phyloP scores from a whole-genome alignment of 2,888 invertebrate genomes.

The Phlogophora meticulosa region DNA sequence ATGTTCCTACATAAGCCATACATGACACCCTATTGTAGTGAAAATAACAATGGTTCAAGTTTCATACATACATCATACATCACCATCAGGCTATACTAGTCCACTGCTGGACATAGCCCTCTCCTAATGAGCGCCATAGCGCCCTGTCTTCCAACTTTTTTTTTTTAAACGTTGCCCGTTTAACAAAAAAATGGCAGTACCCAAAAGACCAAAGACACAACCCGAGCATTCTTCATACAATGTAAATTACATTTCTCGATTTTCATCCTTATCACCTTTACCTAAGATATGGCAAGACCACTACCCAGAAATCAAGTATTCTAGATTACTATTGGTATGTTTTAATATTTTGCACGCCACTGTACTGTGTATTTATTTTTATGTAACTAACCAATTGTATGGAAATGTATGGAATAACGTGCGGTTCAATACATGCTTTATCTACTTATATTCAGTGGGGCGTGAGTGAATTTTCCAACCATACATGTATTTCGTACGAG shows the following conservation, averaged over 20 bases:
- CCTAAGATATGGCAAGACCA: slow-evolving; percentile 2
- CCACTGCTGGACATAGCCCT: too few species aligned
- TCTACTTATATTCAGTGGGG: slow-evolving; percentile 24
- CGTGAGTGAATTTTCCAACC: slow-evolving; percentile 38
- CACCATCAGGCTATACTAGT: too few species aligned
- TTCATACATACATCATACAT: too few species aligned
- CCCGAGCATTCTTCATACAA: neutral
- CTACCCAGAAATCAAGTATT: slow-evolving; percentile 19
- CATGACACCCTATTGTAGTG: too few species aligned
- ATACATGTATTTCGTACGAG: neutral
- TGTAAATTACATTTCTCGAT: slow-evolving; percentile 3
- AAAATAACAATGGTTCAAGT: too few species aligned
- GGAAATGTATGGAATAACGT: slow-evolving; percentile 41
- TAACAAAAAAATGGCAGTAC: too few species aligned
- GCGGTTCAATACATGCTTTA: slow-evolving; percentile 25
- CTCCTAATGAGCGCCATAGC: too few species aligned
- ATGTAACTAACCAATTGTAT: slow-evolving; percentile 27
- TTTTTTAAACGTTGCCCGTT: too few species aligned
- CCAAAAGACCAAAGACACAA: too few species aligned
- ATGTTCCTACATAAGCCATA: too few species aligned
- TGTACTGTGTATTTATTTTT: slow-evolving; percentile 15
- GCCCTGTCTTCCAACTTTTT: too few species aligned
- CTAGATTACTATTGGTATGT: slow-evolving; percentile 7
- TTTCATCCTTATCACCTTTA: neutral
- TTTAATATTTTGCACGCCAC: slow-evolving; percentile 30